Evolutionary conservation across 2,888 invertebrate genomes (phyloP).

Genomic region (Andrena bucephala): DNA sequence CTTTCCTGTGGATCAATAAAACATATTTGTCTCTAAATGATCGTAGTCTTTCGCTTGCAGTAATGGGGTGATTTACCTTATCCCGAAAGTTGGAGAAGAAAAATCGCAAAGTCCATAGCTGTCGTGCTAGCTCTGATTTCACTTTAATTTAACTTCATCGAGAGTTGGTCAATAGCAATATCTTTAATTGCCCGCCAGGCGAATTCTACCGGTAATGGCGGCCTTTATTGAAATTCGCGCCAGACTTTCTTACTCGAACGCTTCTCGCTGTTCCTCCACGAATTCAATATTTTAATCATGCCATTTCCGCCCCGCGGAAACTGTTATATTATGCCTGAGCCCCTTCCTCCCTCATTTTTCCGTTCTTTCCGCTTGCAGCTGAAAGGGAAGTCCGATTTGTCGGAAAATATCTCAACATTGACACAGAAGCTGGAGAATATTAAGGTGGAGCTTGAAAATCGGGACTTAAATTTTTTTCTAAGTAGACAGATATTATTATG

Average conservation of each 20-base stretch:
- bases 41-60: neutral
- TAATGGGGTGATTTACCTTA: slow-evolving; percentile 12
- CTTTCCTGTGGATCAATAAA: neutral
- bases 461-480: no score
- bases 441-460: neutral
- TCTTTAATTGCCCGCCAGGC: slow-evolving; percentile 79
- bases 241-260: slow-evolving; percentile 68
- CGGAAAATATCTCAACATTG: slow-evolving; percentile 25
- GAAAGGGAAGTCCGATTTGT: slow-evolving; percentile 15
- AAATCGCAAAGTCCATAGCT: slow-evolving; percentile 33
- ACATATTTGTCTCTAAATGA: neutral
- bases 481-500: no score
- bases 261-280: slow-evolving; percentile 34
- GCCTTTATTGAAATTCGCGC: slow-evolving; percentile 67
- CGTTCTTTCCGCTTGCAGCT: neutral
- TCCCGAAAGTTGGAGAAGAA: slow-evolving; percentile 32
- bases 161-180: slow-evolving; percentile 81
- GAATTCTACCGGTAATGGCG: slow-evolving; percentile 65
- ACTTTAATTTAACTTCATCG: slow-evolving; percentile 81
- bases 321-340: slow-evolving; percentile 48
- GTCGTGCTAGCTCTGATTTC: slow-evolving; percentile 73
- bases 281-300: slow-evolving; percentile 57
- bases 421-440: neutral
- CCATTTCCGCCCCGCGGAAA: slow-evolving; percentile 39
- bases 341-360: neutral